phyloP scores from a whole-genome alignment of 2,113 vertebrate genomes.

The Mionectes macconnelli region DNA sequence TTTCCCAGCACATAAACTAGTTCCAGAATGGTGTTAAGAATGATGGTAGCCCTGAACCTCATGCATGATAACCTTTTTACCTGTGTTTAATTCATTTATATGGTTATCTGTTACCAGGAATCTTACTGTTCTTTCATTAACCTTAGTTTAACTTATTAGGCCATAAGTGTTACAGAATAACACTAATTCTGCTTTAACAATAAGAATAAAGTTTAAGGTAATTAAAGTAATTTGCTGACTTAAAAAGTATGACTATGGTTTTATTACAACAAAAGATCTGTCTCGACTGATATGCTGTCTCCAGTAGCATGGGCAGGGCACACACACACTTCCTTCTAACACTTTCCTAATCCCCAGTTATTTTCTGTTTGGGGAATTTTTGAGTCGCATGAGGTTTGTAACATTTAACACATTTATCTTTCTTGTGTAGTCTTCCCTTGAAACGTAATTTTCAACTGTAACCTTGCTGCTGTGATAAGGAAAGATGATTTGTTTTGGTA shows the following conservation, averaged over 20 bases:
- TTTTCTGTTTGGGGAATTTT: background rate
- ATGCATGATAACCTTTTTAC: background rate
- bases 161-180: background rate
- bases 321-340: background rate
- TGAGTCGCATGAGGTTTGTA: background rate
- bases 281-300: background rate
- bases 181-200: background rate
- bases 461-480: background rate
- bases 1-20: background rate
- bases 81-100: background rate
- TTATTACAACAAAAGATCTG: background rate
- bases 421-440: background rate
- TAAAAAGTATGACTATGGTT: background rate
- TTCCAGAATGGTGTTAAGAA: background rate
- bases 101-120: background rate
- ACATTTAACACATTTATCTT: background rate
- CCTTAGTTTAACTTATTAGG: background rate
- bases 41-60: background rate
- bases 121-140: background rate
- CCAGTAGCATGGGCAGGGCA: background rate
- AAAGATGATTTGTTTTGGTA: background rate
- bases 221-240: background rate
- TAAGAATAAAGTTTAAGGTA: background rate
- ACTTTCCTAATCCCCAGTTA: background rate
- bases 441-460: background rate